These are phyloP conservation scores for Monomorium pharaonis DNA, from an alignment of 1,140 invertebrate genomes.

Conservation along the genomic window DNA sequence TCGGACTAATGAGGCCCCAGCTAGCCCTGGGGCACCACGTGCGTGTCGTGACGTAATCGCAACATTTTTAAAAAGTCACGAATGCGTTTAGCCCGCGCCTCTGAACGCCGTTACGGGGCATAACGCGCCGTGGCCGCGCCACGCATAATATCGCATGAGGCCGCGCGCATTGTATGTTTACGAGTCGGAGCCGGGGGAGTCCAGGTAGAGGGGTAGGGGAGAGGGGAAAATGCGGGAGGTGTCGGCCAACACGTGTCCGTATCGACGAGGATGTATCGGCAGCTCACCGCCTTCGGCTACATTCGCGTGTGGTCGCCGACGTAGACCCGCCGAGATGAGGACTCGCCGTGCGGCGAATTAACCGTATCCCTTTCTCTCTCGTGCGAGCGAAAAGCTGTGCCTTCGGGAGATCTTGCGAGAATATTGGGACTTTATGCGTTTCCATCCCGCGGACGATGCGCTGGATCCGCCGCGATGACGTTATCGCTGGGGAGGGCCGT, in stretches of 20 bases:
- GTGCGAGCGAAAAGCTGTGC: conserved; percentile 14
- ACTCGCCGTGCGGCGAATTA: conserved; percentile 45
- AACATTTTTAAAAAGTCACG: conserved; percentile 83
- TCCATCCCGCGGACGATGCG: conserved; percentile 53
- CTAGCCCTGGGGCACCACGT: conserved; percentile 32
- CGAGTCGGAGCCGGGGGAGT: conserved; percentile 68
- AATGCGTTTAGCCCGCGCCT: conserved; percentile 73
- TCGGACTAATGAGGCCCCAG: conserved; percentile 68
- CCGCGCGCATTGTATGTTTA: conserved; percentile 77
- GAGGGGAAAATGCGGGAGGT: conserved; percentile 50
- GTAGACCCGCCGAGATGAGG: conserved; percentile 19
- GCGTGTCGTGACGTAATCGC: conserved; percentile 80
- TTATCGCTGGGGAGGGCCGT: conserved; percentile 14
- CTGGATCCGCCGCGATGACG: neutral
- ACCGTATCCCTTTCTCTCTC: conserved; percentile 45
- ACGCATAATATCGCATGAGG: conserved; percentile 71
- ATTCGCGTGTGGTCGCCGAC: conserved; percentile 77
- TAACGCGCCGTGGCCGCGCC: conserved; percentile 78
- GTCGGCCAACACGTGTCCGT: conserved; percentile 80
- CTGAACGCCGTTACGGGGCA: conserved; percentile 75
- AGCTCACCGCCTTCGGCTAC: conserved; percentile 73
- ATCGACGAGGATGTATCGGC: conserved; percentile 80
- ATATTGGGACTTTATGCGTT: conserved; percentile 50
- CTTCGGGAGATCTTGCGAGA: conserved; percentile 30
- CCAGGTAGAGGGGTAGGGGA: conserved; percentile 63